A percentile compares a stretch with the other conserved stretches of the same genome.
Evolutionary conservation across 2,113 vertebrate genomes (phyloP).

Genomic region (Sturnira hondurensis): DNA sequence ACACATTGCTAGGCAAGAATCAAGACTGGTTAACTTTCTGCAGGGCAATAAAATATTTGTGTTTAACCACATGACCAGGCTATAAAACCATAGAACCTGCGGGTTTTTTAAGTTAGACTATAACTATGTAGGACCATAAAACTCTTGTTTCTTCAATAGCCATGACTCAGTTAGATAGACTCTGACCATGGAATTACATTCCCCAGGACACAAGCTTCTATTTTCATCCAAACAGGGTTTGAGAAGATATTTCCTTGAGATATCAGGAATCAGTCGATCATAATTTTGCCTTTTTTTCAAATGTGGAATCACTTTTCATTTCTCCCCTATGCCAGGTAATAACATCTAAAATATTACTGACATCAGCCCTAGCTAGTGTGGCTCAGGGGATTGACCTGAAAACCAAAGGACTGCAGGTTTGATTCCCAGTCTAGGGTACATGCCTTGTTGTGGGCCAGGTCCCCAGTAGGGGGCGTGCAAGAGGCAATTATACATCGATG

Average conservation of each 20-base stretch:
- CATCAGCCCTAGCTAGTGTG: not conserved
- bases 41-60: conserved; percentile 31
- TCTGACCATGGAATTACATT: conserved; percentile 10
- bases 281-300: conserved; percentile 25
- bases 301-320: not conserved
- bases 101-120: conserved; percentile 42
- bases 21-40: conserved; percentile 25
- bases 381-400: no score
- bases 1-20: not conserved
- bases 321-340: not conserved
- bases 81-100: conserved; percentile 7
- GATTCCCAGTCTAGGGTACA: no score
- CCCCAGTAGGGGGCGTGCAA: no score
- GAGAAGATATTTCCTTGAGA: not conserved
- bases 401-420: no score
- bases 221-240: not conserved
- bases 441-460: no score
- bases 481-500: no score
- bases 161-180: not conserved
- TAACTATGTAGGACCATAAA: conserved; percentile 55
- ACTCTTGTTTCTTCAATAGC: not conserved
- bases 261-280: not conserved
- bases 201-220: not conserved
- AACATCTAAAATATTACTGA: not conserved
- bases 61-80: not conserved